Percentiles rank a stretch among this genome's conserved stretches.
Evolutionary conservation across 2,888 invertebrate species (phyloP).

Genomic region (Leucania comma): DNA sequence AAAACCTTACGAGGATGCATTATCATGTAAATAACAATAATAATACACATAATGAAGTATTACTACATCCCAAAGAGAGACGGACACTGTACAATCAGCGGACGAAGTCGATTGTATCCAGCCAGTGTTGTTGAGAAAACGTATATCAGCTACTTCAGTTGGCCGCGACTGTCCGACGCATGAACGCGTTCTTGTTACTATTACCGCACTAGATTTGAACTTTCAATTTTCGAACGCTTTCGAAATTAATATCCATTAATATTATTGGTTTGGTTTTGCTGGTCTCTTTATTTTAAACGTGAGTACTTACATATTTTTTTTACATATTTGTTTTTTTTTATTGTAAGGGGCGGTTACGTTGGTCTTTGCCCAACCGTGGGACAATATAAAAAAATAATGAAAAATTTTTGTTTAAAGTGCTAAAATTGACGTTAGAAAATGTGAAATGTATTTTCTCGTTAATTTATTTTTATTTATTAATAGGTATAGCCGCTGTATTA

Average conservation of each 20-base stretch:
- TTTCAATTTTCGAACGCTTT: constrained; percentile 41
- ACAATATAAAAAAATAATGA: no score
- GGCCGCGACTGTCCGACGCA: constrained; percentile 54
- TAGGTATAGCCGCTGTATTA: no score
- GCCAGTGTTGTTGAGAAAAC: constrained; percentile 32
- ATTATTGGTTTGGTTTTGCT: constrained; percentile 22
- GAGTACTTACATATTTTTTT: constrained; percentile 25
- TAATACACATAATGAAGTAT: constrained; percentile 11
- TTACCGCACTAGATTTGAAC: constrained; percentile 28
- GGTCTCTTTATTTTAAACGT: constrained; percentile 18
- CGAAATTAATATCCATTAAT: constrained; percentile 19
- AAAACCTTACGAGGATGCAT: constrained; percentile 15
- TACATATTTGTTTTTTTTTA: background rate
- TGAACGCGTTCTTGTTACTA: constrained; percentile 47
- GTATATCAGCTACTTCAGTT: constrained; percentile 56
- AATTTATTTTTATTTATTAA: background rate
- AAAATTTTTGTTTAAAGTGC: background rate
- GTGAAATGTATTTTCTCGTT: no score
- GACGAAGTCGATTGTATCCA: constrained; percentile 15
- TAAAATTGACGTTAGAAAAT: background rate
- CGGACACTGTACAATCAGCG: constrained; percentile 35
- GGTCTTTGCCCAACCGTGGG: no score
- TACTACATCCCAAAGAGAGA: constrained; percentile 48
- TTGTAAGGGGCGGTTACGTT: no score
- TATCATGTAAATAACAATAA: constrained; percentile 39